These are phyloP conservation scores for Urophycis tenuis DNA, from an alignment of 2,797 vertebrate genomes.

Conservation along the genomic window DNA sequence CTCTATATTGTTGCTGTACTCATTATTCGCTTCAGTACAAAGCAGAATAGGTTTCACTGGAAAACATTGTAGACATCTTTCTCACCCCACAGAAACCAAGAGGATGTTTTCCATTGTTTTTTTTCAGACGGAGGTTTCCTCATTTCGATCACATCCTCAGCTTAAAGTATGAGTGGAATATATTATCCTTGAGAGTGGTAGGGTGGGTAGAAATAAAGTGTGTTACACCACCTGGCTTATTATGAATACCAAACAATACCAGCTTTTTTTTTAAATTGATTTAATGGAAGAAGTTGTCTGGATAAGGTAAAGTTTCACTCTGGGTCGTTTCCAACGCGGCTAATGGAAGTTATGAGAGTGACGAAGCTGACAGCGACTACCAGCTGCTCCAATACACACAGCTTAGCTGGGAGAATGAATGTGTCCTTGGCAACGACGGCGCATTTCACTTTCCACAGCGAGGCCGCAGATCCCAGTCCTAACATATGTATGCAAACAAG, in stretches of 20 bases:
- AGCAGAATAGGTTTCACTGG: not conserved
- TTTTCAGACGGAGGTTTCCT: not conserved
- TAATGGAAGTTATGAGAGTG: not conserved
- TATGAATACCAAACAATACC: not conserved
- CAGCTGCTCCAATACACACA: slow-evolving; percentile 1
- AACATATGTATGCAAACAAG: not conserved
- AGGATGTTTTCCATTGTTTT: not conserved
- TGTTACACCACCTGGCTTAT: not conserved
- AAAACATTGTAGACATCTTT: too few species aligned
- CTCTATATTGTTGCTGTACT: not conserved
- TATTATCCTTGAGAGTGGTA: not conserved
- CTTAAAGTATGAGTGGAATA: not conserved
- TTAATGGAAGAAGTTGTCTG: not conserved
- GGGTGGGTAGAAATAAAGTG: not conserved
- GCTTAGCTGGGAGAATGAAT: not conserved
- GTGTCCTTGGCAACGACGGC: not conserved
- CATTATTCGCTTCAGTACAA: not conserved
- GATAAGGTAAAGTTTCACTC: not conserved
- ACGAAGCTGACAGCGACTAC: not conserved
- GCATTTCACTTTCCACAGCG: not conserved
- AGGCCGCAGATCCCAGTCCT: not conserved
- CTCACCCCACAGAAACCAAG: too few species aligned
- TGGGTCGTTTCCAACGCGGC: not conserved
- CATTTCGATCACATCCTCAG: not conserved
- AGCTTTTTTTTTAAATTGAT: not conserved